These are phyloP conservation scores for Calyptommatus sinebrachiatus DNA, from an alignment of 2,113 vertebrate species.

Conservation along the genomic window DNA sequence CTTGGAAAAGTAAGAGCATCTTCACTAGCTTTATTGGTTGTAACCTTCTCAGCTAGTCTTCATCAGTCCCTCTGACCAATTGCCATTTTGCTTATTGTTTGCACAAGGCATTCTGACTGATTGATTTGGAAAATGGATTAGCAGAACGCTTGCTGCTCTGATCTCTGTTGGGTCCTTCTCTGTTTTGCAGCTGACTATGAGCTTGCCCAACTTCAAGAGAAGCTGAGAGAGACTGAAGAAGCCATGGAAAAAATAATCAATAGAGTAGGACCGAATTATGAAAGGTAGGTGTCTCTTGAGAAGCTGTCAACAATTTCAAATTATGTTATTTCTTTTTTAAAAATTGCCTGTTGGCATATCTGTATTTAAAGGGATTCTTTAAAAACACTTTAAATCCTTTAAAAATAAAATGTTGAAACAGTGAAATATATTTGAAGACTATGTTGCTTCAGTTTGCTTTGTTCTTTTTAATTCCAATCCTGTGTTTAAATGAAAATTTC, in stretches of 20 bases:
- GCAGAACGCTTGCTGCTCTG: constrained; percentile 6
- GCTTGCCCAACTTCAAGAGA: constrained; percentile 90
- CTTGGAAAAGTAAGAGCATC: neutral
- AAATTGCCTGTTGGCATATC: neutral
- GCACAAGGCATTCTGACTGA: neutral
- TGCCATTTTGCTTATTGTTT: constrained; percentile 5
- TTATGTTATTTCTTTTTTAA: neutral
- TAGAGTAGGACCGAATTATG: constrained; percentile 76
- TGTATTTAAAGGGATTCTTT: neutral
- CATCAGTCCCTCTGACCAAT: constrained; percentile 10
- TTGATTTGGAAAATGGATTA: constrained; percentile 16
- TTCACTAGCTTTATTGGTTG: neutral
- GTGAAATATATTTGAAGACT: neutral
- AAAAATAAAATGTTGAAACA: neutral
- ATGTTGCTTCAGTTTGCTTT: neutral
- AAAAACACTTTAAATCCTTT: neutral
- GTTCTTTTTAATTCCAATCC: neutral
- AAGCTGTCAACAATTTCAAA: neutral
- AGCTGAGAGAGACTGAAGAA: constrained; percentile 88
- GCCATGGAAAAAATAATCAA: constrained; percentile 93
- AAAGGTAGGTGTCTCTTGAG: constrained; percentile 74
- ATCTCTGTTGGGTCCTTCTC: constrained; percentile 30
- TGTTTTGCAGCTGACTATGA: constrained; percentile 86
- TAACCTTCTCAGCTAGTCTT: neutral
- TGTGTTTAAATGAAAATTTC: neutral